Evolutionary conservation across 2,113 vertebrate species (phyloP).

Genomic region (Cyanistes caeruleus): DNA sequence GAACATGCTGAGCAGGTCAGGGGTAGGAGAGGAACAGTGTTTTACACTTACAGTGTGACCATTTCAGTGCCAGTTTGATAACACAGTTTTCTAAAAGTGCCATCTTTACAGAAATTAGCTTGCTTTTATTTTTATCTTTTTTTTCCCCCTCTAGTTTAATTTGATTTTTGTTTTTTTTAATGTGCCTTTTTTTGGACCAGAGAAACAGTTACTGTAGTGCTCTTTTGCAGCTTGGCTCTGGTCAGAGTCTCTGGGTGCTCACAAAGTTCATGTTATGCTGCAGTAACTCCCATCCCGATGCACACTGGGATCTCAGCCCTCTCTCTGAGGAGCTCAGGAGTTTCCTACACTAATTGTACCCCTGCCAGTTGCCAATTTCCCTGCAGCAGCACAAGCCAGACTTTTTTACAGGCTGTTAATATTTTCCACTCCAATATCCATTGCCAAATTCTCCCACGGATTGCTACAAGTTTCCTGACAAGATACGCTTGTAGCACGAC

Average conservation of each 20-base stretch:
- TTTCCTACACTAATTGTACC: conserved; percentile 65
- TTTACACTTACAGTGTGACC: neutral
- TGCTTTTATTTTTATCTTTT: fast-evolving
- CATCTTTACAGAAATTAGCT: neutral
- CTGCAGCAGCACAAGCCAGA: conserved; percentile 65
- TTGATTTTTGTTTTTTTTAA: neutral
- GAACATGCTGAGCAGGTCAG: neutral
- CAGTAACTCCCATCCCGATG: neutral
- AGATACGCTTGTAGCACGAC: conserved; percentile 40
- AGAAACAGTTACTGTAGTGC: neutral
- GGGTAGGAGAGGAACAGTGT: neutral
- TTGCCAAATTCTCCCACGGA: conserved; percentile 73
- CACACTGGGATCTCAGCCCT: neutral
- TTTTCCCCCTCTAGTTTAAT: neutral
- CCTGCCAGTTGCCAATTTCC: conserved; percentile 58
- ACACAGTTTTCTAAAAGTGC: neutral
- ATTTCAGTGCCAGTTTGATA: neutral
- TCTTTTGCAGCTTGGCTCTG: conserved; percentile 59
- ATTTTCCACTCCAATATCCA: conserved; percentile 58
- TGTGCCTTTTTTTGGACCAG: conserved; percentile 15
- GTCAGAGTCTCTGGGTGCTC: neutral
- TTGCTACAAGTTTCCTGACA: conserved; percentile 69
- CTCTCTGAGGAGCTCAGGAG: conserved; percentile 37
- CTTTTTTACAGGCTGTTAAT: conserved; percentile 70
- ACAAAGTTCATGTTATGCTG: conserved; percentile 31